Evolutionary conservation across 2,113 vertebrate species (phyloP).

Genomic region (Cebus imitator): DNA sequence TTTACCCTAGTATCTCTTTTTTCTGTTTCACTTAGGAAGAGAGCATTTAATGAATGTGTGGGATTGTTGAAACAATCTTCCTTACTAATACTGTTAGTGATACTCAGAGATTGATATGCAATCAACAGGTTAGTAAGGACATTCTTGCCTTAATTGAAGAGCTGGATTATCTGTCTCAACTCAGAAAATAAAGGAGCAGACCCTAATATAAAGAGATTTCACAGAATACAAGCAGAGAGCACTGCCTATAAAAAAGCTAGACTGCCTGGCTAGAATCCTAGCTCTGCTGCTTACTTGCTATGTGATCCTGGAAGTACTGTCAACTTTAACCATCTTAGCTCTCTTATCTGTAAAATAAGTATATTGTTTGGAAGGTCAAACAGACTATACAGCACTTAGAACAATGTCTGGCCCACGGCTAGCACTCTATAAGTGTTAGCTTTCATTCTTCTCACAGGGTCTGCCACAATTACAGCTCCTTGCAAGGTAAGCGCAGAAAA

Average conservation of each 20-base stretch:
- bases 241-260: background rate
- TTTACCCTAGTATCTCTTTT: background rate
- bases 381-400: background rate
- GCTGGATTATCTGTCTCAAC: background rate
- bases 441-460: background rate
- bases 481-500: background rate
- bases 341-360: background rate
- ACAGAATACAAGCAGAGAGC: background rate
- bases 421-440: background rate
- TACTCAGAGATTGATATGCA: background rate
- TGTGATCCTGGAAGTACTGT: background rate
- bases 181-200: conserved; percentile 20
- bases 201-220: background rate
- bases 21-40: background rate
- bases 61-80: background rate
- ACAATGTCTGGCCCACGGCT: background rate
- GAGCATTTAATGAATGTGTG: conserved; percentile 10
- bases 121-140: background rate
- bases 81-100: conserved; percentile 1
- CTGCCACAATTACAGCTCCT: background rate
- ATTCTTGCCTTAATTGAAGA: background rate
- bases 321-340: background rate
- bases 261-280: background rate
- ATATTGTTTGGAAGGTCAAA: background rate
- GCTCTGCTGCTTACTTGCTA: background rate